phyloP scores from a whole-genome alignment of 2,888 invertebrate genomes.

The Pollenia griseotomentosa region DNA sequence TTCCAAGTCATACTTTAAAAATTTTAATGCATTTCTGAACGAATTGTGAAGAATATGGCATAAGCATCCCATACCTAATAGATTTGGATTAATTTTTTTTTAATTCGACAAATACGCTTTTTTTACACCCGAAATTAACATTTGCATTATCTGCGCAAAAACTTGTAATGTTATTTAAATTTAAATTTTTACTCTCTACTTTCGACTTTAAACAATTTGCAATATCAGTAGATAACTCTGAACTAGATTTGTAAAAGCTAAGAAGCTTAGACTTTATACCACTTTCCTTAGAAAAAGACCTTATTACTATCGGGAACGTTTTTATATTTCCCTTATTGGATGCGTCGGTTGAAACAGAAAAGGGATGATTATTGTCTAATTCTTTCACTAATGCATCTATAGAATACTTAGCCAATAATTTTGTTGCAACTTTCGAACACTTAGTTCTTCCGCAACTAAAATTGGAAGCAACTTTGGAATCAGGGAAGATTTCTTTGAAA shows the following conservation, averaged over 20 bases:
- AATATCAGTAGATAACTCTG: slow-evolving; percentile 42
- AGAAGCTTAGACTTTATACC: neutral
- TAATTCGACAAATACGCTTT: slow-evolving; percentile 23
- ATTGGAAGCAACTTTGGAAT: neutral
- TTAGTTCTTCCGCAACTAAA: neutral
- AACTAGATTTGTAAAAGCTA: slow-evolving; percentile 16
- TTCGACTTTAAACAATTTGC: no score
- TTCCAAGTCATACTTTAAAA: slow-evolving; percentile 7
- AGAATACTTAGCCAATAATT: neutral
- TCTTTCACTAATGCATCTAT: neutral
- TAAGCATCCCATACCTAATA: slow-evolving; percentile 40
- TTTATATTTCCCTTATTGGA: slow-evolving; percentile 26
- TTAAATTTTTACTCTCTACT: neutral
- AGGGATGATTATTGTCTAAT: neutral
- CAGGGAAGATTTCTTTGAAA: neutral
- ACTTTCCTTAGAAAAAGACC: no score
- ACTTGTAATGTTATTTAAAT: slow-evolving; percentile 40
- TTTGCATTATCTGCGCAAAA: slow-evolving; percentile 65
- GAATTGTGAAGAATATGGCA: slow-evolving; percentile 55
- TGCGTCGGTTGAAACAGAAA: slow-evolving; percentile 9
- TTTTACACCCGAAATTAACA: slow-evolving; percentile 52
- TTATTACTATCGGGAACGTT: slow-evolving; percentile 7
- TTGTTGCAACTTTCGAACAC: neutral
- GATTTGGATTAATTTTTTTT: slow-evolving; percentile 42
- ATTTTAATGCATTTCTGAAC: slow-evolving; percentile 38